Conservation (phyloP, 2,797 vertebrate species). For the Syndactyla subalaris region DNA sequence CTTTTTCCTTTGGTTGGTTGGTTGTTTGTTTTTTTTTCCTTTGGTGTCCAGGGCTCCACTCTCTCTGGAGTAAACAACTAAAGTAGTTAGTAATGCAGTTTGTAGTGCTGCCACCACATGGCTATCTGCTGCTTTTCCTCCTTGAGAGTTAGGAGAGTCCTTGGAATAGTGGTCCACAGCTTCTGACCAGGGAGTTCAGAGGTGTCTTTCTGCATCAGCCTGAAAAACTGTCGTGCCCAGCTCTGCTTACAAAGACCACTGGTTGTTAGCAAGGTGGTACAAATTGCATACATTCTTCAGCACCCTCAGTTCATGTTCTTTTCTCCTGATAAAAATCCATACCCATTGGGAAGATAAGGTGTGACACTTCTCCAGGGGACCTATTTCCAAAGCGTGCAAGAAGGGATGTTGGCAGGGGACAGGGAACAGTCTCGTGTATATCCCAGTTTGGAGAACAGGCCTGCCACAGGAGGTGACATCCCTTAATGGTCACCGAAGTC, state of each 20-base stretch:
- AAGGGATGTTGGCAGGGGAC: not conserved
- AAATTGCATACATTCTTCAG: not conserved
- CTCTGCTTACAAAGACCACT: not conserved
- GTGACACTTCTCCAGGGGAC: not conserved
- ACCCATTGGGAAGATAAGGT: not conserved
- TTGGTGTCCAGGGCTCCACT: fast-evolving
- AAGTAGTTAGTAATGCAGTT: not conserved
- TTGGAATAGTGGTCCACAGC: not conserved
- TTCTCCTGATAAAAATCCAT: not conserved
- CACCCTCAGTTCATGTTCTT: not conserved
- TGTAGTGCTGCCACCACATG: not conserved
- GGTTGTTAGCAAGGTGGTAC: not conserved
- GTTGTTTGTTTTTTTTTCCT: not conserved
- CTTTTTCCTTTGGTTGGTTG: not conserved
- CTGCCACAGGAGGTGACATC: not conserved
- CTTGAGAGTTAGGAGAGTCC: not conserved
- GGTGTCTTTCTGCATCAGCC: not conserved
- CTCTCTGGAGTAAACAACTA: not conserved
- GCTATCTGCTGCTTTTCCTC: not conserved
- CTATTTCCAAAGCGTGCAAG: not conserved
- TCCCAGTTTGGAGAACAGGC: not conserved
- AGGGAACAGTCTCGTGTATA: not conserved
- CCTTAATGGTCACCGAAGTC: not conserved
- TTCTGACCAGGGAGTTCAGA: not conserved
- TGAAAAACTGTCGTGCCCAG: not conserved